A percentile compares a stretch with the other conserved stretches of the same genome.
phyloP scores from a whole-genome alignment of 2,797 vertebrate genomes.

The Zenarchopterus dispar region DNA sequence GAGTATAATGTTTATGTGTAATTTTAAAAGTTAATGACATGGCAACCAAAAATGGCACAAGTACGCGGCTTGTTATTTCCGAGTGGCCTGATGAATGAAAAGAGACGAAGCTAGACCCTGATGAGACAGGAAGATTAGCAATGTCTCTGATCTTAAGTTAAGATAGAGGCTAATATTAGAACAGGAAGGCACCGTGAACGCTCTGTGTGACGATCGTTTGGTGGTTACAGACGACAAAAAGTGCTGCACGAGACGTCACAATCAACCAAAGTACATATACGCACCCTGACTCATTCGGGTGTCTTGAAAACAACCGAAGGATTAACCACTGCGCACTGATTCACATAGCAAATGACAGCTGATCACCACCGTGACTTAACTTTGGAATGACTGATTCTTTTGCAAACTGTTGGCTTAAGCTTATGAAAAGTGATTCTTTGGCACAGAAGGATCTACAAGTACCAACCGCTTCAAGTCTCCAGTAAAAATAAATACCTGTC shows the following conservation, averaged over 20 bases:
- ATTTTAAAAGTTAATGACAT: background rate
- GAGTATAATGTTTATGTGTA: no score
- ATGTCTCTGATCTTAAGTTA: conserved; percentile 12
- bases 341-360: conserved; percentile 25
- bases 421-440: background rate
- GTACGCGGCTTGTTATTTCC: background rate
- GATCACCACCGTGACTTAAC: conserved; percentile 32
- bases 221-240: conserved; percentile 20
- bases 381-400: conserved; percentile 1
- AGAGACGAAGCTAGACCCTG: conserved; percentile 1
- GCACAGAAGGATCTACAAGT: background rate
- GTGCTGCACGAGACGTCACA: conserved; percentile 9
- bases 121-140: conserved; percentile 15
- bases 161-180: background rate
- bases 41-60: background rate
- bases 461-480: background rate
- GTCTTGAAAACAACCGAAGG: conserved; percentile 46
- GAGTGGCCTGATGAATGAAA: conserved; percentile 1
- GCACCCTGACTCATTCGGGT: conserved; percentile 46
- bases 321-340: conserved; percentile 33
- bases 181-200: background rate
- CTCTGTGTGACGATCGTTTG: conserved; percentile 5
- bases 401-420: background rate
- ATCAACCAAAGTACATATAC: conserved; percentile 19
- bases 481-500: conserved; percentile 3